Evolutionary conservation across 1,140 invertebrate genomes (phyloP).

Genomic region (Neuroterus valhalla): DNA sequence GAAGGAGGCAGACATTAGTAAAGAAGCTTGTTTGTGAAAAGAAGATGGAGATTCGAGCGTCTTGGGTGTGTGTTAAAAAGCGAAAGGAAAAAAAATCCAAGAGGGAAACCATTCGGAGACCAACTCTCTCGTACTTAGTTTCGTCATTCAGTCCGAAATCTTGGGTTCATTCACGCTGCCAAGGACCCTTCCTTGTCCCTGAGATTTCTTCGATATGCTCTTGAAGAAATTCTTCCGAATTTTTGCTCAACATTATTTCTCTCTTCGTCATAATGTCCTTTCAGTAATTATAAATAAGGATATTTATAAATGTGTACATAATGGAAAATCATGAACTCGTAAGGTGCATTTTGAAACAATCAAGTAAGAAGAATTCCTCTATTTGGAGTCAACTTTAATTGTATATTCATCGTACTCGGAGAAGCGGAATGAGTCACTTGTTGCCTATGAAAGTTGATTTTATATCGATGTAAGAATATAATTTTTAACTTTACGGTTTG

Average conservation of each 20-base stretch:
- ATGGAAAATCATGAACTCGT: no score
- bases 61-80: constrained; percentile 44
- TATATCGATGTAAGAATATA: neutral
- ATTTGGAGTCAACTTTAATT: no score
- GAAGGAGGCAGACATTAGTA: constrained; percentile 42
- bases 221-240: no score
- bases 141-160: constrained; percentile 57
- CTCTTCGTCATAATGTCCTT: no score
- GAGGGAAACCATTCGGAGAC: constrained; percentile 44
- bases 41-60: constrained; percentile 41
- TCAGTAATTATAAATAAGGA: no score
- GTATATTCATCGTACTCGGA: no score
- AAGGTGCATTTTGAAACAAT: no score
- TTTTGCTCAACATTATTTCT: no score
- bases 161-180: constrained; percentile 50
- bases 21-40: constrained; percentile 42
- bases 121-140: constrained; percentile 47
- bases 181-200: constrained; percentile 50
- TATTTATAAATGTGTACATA: no score
- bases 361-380: no score
- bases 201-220: constrained; percentile 43
- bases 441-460: neutral
- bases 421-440: no score
- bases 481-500: neutral
- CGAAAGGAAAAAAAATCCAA: constrained; percentile 38